phyloP scores from a whole-genome alignment of 2,888 invertebrate species.

The Drosophila greeni region DNA sequence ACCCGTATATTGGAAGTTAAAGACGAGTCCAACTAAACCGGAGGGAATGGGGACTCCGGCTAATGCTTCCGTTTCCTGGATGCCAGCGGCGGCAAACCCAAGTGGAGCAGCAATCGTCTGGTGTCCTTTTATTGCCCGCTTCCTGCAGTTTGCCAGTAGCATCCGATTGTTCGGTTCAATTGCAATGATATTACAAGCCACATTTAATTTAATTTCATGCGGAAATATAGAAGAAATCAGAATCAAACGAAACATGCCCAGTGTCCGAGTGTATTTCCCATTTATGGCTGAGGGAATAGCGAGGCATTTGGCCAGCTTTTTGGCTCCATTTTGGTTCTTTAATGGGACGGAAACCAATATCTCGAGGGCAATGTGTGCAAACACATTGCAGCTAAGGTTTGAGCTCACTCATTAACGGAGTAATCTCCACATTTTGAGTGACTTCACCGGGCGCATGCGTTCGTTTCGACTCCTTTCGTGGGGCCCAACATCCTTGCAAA shows the following conservation, averaged over 20 bases:
- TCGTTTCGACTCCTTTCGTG: slow-evolving; percentile 9
- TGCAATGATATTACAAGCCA: slow-evolving; percentile 70
- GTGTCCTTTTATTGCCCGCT: slow-evolving; percentile 56
- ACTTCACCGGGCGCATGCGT: slow-evolving; percentile 22
- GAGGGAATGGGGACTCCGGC: slow-evolving; percentile 14
- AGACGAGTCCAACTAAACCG: slow-evolving; percentile 2
- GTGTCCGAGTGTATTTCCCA: slow-evolving; percentile 10
- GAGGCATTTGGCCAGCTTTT: slow-evolving; percentile 41
- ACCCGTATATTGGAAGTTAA: slow-evolving; percentile 6
- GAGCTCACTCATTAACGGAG: slow-evolving; percentile 19
- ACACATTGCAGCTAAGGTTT: slow-evolving; percentile 2
- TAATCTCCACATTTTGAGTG: slow-evolving; percentile 19
- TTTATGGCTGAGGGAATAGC: slow-evolving; percentile 3
- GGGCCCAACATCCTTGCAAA: not conserved
- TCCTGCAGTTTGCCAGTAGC: slow-evolving; percentile 65
- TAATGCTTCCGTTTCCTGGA: slow-evolving; percentile 40
- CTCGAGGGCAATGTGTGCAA: slow-evolving; percentile 2
- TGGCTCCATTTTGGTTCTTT: slow-evolving; percentile 42
- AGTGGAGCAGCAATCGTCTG: slow-evolving; percentile 24
- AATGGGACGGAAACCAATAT: slow-evolving; percentile 52
- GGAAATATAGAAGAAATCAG: slow-evolving; percentile 59
- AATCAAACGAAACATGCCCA: slow-evolving; percentile 27
- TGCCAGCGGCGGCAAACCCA: slow-evolving; percentile 10
- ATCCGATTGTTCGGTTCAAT: slow-evolving; percentile 53
- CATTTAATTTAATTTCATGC: slow-evolving; percentile 70